Conservation (phyloP, 1,140 invertebrate species). For the Drosophila punjabiensis region DNA sequence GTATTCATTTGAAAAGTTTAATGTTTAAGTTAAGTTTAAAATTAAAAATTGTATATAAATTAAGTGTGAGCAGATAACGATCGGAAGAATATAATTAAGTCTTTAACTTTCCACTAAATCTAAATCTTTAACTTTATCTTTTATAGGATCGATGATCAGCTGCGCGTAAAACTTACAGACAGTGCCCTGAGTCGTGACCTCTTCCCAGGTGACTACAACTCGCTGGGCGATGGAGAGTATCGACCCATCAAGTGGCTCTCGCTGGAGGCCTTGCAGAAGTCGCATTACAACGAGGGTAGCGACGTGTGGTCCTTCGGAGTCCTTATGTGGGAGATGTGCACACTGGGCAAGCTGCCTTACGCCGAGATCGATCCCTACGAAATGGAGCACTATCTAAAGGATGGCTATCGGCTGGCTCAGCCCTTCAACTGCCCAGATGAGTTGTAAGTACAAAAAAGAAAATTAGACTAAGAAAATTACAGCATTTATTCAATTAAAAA, state of each 20-base stretch:
- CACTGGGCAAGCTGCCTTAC: conserved; percentile 96
- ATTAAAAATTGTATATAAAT: not conserved
- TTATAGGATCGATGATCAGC: conserved; percentile 91
- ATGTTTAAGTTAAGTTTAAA: not conserved
- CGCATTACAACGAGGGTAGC: conserved; percentile 93
- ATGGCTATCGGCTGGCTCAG: conserved; percentile 96
- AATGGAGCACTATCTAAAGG: conserved; percentile 95
- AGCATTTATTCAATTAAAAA: not conserved
- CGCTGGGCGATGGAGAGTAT: conserved; percentile 97
- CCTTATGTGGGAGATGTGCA: conserved; percentile 97
- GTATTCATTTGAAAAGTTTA: conserved; percentile 23
- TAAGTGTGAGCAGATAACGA: no score
- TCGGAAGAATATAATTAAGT: no score
- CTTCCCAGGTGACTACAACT: conserved; percentile 97
- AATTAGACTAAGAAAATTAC: not conserved
- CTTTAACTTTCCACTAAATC: no score
- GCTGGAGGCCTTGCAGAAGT: conserved; percentile 93
- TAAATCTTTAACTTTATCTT: not conserved
- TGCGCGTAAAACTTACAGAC: conserved; percentile 96
- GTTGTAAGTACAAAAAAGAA: conserved; percentile 89
- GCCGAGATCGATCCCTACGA: conserved; percentile 90
- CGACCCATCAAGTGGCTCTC: conserved; percentile 98
- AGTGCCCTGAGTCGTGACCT: conserved; percentile 96
- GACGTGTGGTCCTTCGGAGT: conserved; percentile 99
- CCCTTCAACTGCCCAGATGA: conserved; percentile 98